Evolutionary conservation across 2,113 vertebrate genomes (phyloP).

Genomic region (Pedetes capensis): DNA sequence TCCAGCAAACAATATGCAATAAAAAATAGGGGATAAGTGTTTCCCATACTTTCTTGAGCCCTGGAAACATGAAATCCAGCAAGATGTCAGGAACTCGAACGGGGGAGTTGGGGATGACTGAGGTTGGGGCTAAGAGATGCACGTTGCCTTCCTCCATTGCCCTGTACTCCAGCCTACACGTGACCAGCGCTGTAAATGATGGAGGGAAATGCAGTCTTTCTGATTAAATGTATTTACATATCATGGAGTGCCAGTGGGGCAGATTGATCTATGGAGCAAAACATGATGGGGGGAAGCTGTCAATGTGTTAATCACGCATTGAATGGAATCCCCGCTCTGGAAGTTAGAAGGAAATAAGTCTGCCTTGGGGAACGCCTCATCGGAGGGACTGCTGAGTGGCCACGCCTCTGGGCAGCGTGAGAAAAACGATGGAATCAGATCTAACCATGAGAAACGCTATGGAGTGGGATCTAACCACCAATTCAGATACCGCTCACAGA

Average conservation of each 20-base stretch:
- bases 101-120: neutral
- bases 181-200: neutral
- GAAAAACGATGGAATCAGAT: too few relatives aligned
- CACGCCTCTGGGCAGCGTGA: neutral
- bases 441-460: neutral
- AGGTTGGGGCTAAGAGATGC: rapidly evolving
- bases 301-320: neutral
- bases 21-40: neutral
- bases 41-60: neutral
- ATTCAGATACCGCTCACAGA: neutral
- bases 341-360: slow-evolving; percentile 13
- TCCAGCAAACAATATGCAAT: too few relatives aligned
- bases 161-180: neutral
- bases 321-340: neutral
- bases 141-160: rapidly evolving
- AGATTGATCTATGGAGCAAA: neutral
- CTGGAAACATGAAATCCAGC: neutral
- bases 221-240: neutral
- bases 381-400: neutral
- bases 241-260: neutral
- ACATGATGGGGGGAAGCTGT: neutral
- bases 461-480: neutral
- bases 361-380: neutral
- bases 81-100: neutral
- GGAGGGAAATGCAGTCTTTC: neutral